Evolutionary conservation across 2,888 invertebrate species (phyloP).

Genomic region (Vannuccia rotundouncinata): DNA sequence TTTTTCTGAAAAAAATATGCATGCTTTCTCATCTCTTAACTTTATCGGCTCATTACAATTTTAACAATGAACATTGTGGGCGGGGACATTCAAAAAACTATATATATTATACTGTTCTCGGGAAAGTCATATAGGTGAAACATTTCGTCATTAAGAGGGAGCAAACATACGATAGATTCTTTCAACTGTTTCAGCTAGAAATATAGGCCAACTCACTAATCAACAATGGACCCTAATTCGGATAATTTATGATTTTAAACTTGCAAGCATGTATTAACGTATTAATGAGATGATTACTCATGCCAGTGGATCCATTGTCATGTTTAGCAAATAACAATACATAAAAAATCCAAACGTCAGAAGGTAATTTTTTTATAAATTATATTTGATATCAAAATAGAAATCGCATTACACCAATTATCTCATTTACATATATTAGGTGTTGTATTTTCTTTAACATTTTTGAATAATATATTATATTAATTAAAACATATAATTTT

Average conservation of each 20-base stretch:
- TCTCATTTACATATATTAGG: not conserved
- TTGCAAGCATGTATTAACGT: not conserved
- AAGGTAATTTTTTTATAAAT: not conserved
- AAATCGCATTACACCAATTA: not conserved
- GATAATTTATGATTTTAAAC: not conserved
- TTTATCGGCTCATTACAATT: too few species aligned
- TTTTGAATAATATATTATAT: not conserved
- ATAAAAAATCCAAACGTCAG: not conserved
- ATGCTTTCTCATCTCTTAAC: too few species aligned
- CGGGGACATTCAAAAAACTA: not conserved
- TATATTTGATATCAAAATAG: not conserved
- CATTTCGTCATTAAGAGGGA: not conserved
- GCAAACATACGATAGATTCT: not conserved
- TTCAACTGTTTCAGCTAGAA: not conserved
- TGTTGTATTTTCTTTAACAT: not conserved
- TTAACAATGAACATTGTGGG: too few species aligned
- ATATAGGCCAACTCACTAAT: not conserved
- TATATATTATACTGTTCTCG: not conserved
- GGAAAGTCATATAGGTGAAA: not conserved
- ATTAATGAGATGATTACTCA: not conserved
- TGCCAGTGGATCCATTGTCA: not conserved
- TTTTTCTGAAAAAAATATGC: too few species aligned
- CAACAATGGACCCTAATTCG: not conserved
- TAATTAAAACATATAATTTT: not conserved
- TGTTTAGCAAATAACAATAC: not conserved